Evolutionary conservation across 2,113 vertebrate genomes (phyloP).

Genomic region (Apus apus): DNA sequence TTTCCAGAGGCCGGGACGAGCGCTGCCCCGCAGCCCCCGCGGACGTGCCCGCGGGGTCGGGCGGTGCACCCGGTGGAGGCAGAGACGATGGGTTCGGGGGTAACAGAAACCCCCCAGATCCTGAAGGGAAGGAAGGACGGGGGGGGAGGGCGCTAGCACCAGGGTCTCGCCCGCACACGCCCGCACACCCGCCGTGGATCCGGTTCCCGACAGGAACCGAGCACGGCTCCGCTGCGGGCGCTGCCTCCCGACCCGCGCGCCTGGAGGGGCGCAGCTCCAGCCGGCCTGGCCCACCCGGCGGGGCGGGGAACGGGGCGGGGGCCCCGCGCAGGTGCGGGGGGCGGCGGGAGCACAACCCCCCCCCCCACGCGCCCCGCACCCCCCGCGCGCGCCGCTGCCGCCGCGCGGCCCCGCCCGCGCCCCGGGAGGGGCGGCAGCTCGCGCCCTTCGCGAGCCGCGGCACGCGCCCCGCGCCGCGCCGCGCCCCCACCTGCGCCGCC

Average conservation of each 20-base stretch:
- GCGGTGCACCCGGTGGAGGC: accelerated
- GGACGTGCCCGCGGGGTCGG: accelerated
- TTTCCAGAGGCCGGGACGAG: accelerated
- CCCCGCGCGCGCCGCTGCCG: background rate
- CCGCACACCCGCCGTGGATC: background rate
- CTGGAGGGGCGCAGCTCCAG: background rate
- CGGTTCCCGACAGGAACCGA: background rate
- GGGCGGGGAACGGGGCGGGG: background rate
- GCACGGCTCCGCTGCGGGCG: background rate
- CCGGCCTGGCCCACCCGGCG: background rate
- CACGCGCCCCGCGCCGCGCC: constrained; percentile 54
- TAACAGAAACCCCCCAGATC: accelerated
- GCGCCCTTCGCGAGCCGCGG: constrained; percentile 28
- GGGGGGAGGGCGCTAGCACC: background rate
- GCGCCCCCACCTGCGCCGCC: background rate
- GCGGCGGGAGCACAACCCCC: too few species aligned
- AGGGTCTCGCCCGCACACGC: too few species aligned
- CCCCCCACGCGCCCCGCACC: too few species aligned
- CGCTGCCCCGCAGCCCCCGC: accelerated
- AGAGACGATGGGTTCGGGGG: accelerated
- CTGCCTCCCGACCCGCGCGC: background rate
- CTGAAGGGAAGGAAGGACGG: accelerated
- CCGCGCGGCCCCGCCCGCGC: background rate
- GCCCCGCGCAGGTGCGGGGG: background rate
- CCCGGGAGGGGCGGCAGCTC: background rate